Percentiles rank a stretch among this genome's conserved stretches.
These are phyloP conservation scores for Eira barbara DNA, from an alignment of 2,113 vertebrate genomes.

Conservation along the genomic window DNA sequence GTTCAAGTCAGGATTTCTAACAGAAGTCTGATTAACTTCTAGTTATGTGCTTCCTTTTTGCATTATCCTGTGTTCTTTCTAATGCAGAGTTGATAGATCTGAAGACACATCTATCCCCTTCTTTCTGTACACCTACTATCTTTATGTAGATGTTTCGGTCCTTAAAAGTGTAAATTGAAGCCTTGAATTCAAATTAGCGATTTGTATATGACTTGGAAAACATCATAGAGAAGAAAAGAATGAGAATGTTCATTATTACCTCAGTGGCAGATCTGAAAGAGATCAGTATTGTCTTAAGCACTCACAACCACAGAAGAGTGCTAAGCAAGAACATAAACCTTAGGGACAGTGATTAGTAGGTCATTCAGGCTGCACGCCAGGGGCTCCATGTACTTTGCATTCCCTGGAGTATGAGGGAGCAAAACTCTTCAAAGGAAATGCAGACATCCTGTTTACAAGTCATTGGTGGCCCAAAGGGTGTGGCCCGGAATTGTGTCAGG, in stretches of 20 bases:
- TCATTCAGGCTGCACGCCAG: rapidly evolving
- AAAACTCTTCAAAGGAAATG: background rate
- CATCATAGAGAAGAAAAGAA: background rate
- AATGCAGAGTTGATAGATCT: background rate
- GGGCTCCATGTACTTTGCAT: rapidly evolving
- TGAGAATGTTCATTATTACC: background rate
- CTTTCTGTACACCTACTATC: background rate
- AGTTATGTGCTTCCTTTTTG: background rate
- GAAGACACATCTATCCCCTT: background rate
- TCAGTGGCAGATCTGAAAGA: background rate
- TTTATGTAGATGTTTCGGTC: background rate
- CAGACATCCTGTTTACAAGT: background rate
- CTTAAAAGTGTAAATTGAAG: background rate
- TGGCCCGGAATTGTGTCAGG: background rate
- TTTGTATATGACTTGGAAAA: background rate
- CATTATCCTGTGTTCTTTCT: background rate
- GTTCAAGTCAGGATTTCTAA: background rate
- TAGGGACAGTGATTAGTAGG: background rate
- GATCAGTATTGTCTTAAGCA: too few relatives aligned
- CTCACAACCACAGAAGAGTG: background rate
- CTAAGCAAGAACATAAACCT: background rate
- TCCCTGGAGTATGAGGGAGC: background rate
- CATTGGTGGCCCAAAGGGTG: background rate
- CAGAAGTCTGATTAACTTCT: background rate
- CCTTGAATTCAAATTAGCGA: background rate